Evolutionary conservation across 2,113 vertebrate genomes (phyloP).

Genomic region (Castor canadensis): DNA sequence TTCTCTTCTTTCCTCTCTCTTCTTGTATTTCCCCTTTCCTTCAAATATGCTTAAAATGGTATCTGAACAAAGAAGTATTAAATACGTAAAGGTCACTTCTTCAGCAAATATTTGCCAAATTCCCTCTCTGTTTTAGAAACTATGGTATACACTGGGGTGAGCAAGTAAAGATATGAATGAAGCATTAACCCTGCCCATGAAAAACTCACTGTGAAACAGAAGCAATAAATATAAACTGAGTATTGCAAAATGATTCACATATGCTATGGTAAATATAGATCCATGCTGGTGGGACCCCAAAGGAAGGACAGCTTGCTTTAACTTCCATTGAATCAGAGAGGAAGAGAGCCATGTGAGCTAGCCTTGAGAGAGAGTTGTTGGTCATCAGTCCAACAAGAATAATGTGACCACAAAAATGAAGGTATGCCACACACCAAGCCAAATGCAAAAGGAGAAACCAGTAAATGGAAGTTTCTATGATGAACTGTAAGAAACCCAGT

Average conservation of each 20-base stretch:
- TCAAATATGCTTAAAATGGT: neutral
- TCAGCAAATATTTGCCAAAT: neutral
- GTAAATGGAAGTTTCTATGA: neutral
- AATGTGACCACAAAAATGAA: neutral
- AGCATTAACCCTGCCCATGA: neutral
- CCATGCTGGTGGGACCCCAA: fast-evolving
- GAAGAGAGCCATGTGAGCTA: neutral
- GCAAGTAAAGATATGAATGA: neutral
- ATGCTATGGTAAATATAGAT: neutral
- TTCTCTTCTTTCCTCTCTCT: neutral
- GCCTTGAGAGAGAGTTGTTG: neutral
- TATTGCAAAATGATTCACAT: fast-evolving
- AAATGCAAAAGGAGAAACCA: neutral
- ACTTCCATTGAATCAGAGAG: neutral
- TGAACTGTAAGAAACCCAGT: neutral
- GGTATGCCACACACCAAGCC: neutral
- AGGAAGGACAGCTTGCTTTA: neutral
- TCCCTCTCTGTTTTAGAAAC: neutral
- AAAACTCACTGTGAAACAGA: neutral
- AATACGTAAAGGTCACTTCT: neutral
- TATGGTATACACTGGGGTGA: fast-evolving
- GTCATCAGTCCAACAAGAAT: neutral
- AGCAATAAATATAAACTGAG: neutral
- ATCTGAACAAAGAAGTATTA: neutral
- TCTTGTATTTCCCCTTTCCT: neutral